These are phyloP conservation scores for Silurus lanzhouensis DNA, from an alignment of 2,797 vertebrate genomes.

Conservation along the genomic window DNA sequence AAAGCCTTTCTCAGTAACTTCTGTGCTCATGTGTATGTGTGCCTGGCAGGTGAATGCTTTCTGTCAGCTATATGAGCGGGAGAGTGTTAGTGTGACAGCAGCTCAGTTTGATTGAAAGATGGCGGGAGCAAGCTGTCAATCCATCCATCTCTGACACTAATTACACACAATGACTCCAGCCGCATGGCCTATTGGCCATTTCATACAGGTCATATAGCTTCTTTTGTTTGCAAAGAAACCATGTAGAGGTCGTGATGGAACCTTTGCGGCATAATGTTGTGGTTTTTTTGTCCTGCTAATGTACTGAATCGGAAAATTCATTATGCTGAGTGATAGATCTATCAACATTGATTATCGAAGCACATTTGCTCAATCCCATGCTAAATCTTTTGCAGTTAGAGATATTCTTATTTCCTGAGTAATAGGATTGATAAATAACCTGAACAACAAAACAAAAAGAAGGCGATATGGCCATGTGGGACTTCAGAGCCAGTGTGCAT, in stretches of 20 bases:
- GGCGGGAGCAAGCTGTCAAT: slow-evolving; percentile 43
- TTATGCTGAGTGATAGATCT: background rate
- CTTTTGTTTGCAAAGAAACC: background rate
- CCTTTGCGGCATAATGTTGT: background rate
- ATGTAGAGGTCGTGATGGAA: background rate
- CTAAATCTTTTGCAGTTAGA: slow-evolving; percentile 23
- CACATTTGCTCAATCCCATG: slow-evolving; percentile 24
- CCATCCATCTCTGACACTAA: slow-evolving; percentile 25
- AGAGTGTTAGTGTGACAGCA: slow-evolving; percentile 43
- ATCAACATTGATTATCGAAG: slow-evolving; percentile 1
- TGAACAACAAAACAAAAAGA: background rate
- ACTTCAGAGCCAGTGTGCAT: slow-evolving; percentile 38
- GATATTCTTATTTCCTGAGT: slow-evolving; percentile 32
- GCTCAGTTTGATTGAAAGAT: slow-evolving; percentile 50
- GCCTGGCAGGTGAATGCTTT: slow-evolving; percentile 21
- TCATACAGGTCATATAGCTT: slow-evolving; percentile 9
- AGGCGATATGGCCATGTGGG: slow-evolving; percentile 20
- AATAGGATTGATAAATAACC: slow-evolving; percentile 27
- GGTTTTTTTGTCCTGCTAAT: background rate
- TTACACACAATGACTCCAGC: slow-evolving; percentile 33
- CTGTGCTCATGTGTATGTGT: slow-evolving; percentile 25
- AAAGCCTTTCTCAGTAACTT: background rate
- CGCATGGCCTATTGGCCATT: slow-evolving; percentile 5
- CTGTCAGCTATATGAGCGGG: slow-evolving; percentile 21
- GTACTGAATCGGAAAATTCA: background rate